Conservation (phyloP, 2,888 invertebrate species). For the Hydriomena furcata region DNA sequence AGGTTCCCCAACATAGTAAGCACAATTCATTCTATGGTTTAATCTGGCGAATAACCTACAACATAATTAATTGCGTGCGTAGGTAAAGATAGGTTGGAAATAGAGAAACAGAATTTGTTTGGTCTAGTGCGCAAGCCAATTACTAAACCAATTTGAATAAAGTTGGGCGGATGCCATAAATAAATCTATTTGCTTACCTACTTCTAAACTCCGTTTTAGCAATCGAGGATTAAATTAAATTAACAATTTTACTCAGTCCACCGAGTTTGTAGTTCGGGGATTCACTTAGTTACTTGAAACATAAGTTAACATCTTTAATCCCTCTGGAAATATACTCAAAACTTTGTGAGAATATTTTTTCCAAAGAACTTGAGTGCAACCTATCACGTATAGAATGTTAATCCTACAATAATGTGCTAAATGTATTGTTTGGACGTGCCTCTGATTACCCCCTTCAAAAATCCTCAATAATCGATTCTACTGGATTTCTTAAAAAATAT, state of each 20-base stretch:
- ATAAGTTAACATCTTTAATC: not conserved
- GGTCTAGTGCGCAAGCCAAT: constrained; percentile 10
- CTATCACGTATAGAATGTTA: too few species aligned
- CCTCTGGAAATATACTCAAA: not conserved
- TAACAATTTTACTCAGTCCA: constrained; percentile 1
- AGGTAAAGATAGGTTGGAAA: constrained; percentile 1
- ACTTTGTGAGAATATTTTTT: too few species aligned
- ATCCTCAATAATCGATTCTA: too few species aligned
- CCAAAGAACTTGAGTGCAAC: too few species aligned
- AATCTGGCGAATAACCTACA: not conserved
- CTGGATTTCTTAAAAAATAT: too few species aligned
- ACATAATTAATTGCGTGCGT: constrained; percentile 3
- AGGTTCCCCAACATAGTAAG: too few species aligned
- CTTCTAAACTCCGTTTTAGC: constrained; percentile 4
- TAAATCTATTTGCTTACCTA: constrained; percentile 6
- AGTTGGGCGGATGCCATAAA: constrained; percentile 5
- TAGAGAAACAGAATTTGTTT: constrained; percentile 9
- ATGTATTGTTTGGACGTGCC: too few species aligned
- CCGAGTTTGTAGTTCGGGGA: not conserved
- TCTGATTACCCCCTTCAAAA: too few species aligned
- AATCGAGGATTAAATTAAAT: constrained; percentile 9
- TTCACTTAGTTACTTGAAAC: not conserved
- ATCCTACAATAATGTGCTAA: too few species aligned
- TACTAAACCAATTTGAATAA: constrained; percentile 15
- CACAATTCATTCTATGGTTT: not conserved